Evolutionary conservation across 2,797 vertebrate genomes (phyloP), one percentile per base, ranked within the genome.

Genomic region (Atherinosoma microstoma): DNA sequence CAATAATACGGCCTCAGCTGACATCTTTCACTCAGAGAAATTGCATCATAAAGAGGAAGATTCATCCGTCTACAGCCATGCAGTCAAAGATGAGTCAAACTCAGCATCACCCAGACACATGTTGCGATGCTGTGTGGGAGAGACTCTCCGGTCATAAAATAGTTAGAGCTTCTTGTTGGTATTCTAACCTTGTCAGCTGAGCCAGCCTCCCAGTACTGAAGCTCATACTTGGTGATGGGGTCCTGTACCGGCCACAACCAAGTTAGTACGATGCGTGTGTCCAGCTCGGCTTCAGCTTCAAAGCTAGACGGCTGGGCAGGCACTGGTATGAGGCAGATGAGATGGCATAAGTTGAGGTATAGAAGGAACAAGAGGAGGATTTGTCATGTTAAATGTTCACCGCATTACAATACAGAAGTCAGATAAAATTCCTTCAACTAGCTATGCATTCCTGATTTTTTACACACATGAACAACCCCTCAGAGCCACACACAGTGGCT

Each of bases 301-400:
- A 98, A 98, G 89, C 97, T 96, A 22, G 96, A 96, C 0, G 97
- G 97, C 90, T 99, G 97, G 16, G 97, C 96, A 1, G 97, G 97
- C 63, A 97, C 96, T 99, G 91, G 49, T 16, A 54, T 6, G 65
- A 34, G 73, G 29, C 20, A 67, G 22, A 35, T 10, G 18, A 75
- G 30, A 71, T 32, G 59, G 42, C 58, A 61, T 2, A 60, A 56
- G 60, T 57, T 72, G 16, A 58, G 11, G 30, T 70, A 62, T 1
- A 6, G 38, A 59, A 68, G 1, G 29, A 66, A 36, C 40, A 73
- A 64, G 67, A 64, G n/a, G 11, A 61, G 6, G 29, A 67, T 34
- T 56, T 24, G 20, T 35, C 2, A 49, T 57, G 34, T 40, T 49
- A 10, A 64, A 68, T 68, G 18, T 75, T 13, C 56, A 67, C 34